These are phyloP conservation scores for Drosophila ironensis DNA, from an alignment of 1,140 invertebrate species.

Conservation along the genomic window DNA sequence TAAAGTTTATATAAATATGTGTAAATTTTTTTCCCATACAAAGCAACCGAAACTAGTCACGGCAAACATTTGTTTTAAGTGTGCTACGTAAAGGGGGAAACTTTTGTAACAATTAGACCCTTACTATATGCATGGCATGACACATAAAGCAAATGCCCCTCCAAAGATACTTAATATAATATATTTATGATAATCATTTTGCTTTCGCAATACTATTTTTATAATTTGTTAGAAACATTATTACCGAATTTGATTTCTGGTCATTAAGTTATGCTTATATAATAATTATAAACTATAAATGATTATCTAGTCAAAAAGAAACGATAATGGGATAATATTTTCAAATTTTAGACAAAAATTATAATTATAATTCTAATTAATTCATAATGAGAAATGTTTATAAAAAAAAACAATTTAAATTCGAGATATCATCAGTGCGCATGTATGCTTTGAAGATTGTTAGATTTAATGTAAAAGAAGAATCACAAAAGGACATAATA, in stretches of 20 bases:
- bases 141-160: constrained; percentile 39
- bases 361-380: constrained; percentile 66
- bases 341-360: constrained; percentile 74
- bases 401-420: constrained; percentile 36
- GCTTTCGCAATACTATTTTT: constrained; percentile 11
- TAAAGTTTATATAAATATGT: constrained; percentile 46
- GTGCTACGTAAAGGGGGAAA: constrained; percentile 44
- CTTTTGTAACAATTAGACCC: constrained; percentile 61
- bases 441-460: constrained; percentile 50
- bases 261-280: constrained; percentile 52
- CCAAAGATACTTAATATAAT: constrained; percentile 36
- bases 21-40: constrained; percentile 40
- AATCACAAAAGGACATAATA: constrained; percentile 10
- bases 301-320: constrained; percentile 62
- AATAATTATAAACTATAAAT: constrained; percentile 49
- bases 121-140: constrained; percentile 63
- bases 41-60: constrained; percentile 54
- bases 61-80: constrained; percentile 53
- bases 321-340: constrained; percentile 67
- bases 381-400: constrained; percentile 48
- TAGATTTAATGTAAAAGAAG: constrained; percentile 43
- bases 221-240: constrained; percentile 49
- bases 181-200: constrained; percentile 15
- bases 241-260: constrained; percentile 34
- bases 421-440: constrained; percentile 56